phyloP scores from a whole-genome alignment of 1,140 invertebrate species.

The Lithobius niger region DNA sequence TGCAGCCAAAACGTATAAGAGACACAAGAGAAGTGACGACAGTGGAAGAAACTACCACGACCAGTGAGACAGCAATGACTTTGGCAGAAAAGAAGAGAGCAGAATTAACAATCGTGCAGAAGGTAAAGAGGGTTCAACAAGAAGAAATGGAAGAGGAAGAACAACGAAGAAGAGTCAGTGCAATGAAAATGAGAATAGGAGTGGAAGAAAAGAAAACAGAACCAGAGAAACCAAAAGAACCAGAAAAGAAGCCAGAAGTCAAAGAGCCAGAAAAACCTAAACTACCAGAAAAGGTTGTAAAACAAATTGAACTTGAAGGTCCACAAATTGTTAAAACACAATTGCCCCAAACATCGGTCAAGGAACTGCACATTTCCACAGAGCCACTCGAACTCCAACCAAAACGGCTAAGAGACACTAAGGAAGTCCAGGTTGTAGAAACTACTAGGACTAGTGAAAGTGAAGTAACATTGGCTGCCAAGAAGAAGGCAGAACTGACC shows the following conservation, averaged over 20 bases:
- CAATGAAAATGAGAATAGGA: background rate
- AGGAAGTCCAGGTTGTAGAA: background rate
- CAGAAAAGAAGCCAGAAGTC: conserved; percentile 7
- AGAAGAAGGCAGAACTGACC: background rate
- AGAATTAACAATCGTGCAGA: background rate
- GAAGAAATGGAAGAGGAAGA: conserved; percentile 4
- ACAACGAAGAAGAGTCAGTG: background rate
- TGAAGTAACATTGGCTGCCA: no score
- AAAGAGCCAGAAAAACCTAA: conserved; percentile 4
- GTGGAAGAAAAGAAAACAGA: conserved; percentile 1
- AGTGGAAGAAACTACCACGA: conserved; percentile 11
- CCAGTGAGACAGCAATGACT: background rate
- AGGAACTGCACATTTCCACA: background rate
- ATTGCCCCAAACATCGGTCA: background rate
- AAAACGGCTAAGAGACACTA: background rate
- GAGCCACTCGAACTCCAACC: background rate
- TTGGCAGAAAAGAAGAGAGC: background rate
- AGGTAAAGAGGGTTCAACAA: conserved; percentile 6
- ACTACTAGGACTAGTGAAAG: background rate
- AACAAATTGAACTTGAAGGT: conserved; percentile 7
- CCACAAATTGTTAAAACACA: background rate
- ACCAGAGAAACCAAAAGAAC: background rate
- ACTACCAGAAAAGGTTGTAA: background rate
- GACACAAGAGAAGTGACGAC: conserved; percentile 7
- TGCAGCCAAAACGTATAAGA: background rate